These are phyloP conservation scores for Barbus barbus DNA, from an alignment of 2,113 vertebrate genomes.

Conservation along the genomic window DNA sequence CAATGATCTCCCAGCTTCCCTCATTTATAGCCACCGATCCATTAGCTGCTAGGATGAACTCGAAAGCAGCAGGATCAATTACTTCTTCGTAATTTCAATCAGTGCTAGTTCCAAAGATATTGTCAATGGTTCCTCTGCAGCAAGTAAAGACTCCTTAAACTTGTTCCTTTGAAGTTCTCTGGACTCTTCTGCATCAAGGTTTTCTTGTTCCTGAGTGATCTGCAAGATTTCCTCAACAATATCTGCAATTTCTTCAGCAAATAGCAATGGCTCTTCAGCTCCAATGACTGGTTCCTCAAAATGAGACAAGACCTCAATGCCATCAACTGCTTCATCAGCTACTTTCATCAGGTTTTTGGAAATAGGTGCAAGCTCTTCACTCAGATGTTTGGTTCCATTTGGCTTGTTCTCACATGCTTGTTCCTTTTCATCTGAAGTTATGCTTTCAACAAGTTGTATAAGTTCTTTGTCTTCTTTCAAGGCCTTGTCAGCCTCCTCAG, in stretches of 20 bases:
- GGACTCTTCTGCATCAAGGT: not conserved
- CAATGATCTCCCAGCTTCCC: conserved; percentile 43
- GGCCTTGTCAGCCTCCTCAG: too few species aligned
- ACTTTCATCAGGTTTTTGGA: too few species aligned
- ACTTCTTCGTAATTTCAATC: not conserved
- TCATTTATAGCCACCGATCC: not conserved
- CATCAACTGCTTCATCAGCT: not conserved
- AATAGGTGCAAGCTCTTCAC: too few species aligned
- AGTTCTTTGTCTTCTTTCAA: conserved; percentile 6
- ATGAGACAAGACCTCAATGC: too few species aligned
- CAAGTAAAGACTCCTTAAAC: too few species aligned
- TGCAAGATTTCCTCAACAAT: not conserved
- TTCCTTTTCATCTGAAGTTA: not conserved
- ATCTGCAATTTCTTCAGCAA: conserved; percentile 3
- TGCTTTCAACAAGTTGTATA: not conserved
- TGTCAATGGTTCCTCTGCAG: not conserved
- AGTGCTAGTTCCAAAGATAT: not conserved
- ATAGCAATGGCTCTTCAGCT: not conserved
- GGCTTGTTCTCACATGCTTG: not conserved
- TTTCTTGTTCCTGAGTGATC: conserved; percentile 4
- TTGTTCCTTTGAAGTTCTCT: not conserved
- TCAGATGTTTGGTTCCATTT: not conserved
- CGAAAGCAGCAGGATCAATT: too few species aligned
- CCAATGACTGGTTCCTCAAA: not conserved
- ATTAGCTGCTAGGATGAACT: not conserved